Evolutionary conservation across 2,797 vertebrate species (phyloP).

Genomic region (Scleropages formosus): DNA sequence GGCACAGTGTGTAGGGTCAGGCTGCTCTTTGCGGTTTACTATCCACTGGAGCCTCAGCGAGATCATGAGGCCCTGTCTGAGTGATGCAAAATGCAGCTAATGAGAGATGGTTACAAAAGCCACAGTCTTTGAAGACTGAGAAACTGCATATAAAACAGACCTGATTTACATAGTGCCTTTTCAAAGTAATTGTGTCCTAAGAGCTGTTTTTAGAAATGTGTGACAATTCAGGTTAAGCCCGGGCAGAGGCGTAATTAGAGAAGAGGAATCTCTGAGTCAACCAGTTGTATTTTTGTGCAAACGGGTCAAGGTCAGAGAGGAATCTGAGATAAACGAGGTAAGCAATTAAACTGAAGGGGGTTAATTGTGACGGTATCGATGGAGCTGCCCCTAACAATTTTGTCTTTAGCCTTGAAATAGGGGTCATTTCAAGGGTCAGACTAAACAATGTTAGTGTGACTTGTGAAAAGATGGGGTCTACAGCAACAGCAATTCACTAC

Average conservation of each 20-base stretch:
- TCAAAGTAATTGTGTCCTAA: conserved; percentile 6
- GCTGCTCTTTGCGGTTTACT: background rate
- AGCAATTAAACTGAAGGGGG: conserved; percentile 23
- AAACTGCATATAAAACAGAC: conserved; percentile 9
- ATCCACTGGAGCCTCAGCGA: background rate
- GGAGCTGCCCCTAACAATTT: conserved; percentile 24
- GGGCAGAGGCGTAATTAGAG: conserved; percentile 24
- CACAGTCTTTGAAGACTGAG: background rate
- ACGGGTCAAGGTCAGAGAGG: conserved; percentile 24
- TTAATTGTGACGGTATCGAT: conserved; percentile 24
- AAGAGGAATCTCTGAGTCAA: conserved; percentile 14
- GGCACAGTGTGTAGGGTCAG: background rate
- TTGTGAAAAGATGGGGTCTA: background rate
- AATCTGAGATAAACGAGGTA: conserved; percentile 16
- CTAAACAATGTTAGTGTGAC: conserved; percentile 16
- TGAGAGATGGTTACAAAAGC: conserved; percentile 15
- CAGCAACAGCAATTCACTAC: background rate
- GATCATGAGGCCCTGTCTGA: background rate
- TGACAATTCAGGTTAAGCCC: conserved; percentile 27
- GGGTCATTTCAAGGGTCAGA: conserved; percentile 13
- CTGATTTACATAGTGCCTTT: conserved; percentile 2
- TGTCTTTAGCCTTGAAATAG: conserved; percentile 28
- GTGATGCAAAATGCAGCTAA: background rate
- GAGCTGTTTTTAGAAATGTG: conserved; percentile 19
- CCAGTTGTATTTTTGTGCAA: conserved; percentile 17